Percentiles rank a stretch among this genome's conserved stretches.
Conservation (phyloP, 2,888 invertebrate genomes). For the Eupithecia inturbata region DNA sequence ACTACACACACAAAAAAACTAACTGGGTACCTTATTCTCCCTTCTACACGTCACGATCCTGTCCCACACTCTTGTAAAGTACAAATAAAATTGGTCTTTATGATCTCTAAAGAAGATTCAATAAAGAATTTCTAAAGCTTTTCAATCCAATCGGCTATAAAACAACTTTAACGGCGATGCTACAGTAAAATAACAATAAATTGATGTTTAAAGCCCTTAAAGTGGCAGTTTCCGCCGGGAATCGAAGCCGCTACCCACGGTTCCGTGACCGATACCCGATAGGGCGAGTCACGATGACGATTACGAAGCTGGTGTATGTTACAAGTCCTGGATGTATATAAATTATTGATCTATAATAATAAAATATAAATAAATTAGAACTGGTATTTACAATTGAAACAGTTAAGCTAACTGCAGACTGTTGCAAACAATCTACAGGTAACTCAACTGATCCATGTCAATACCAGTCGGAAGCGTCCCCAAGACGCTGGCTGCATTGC, state of each 20-base stretch:
- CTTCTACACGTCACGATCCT: no score
- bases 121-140: slow-evolving; percentile 1
- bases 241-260: slow-evolving; percentile 35
- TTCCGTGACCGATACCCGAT: slow-evolving; percentile 42
- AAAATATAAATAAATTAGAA: no score
- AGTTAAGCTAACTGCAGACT: no score
- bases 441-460: no score
- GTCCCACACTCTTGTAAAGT: no score
- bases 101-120: slow-evolving; percentile 5
- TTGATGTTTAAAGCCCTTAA: slow-evolving; percentile 31
- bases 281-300: slow-evolving; percentile 38
- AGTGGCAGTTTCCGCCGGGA: slow-evolving; percentile 38
- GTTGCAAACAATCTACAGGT: no score
- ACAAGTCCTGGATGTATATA: not conserved
- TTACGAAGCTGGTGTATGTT: slow-evolving; percentile 23
- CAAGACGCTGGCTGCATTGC: no score
- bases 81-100: not conserved
- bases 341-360: not conserved
- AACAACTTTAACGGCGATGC: slow-evolving; percentile 17
- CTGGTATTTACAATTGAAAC: no score
- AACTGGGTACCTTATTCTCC: no score
- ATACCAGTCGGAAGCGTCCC: no score
- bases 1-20: no score
- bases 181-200: slow-evolving; percentile 32
- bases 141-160: slow-evolving; percentile 12